Evolutionary conservation across 1,140 invertebrate genomes (phyloP).

Genomic region (Planococcus citri): DNA sequence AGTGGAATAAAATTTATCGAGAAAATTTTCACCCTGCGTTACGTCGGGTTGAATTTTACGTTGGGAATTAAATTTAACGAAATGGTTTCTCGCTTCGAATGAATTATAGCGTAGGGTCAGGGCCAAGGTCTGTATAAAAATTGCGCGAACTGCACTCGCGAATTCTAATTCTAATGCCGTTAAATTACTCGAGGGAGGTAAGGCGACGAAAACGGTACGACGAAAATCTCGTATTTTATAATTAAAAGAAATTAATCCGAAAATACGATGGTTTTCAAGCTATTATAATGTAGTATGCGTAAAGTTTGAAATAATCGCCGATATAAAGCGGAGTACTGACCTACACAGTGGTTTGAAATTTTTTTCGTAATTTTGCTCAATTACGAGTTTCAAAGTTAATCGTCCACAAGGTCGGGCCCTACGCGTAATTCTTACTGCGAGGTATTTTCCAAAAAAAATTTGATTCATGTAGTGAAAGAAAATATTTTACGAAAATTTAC

Average conservation of each 20-base stretch:
- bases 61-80: neutral
- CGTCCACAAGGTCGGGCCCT: too few species aligned
- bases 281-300: too few species aligned
- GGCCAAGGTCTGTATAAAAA: neutral
- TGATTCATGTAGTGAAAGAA: too few species aligned
- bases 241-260: neutral
- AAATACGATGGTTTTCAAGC: too few species aligned
- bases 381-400: too few species aligned
- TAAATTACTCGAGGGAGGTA: neutral
- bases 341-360: too few species aligned
- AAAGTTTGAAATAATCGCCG: too few species aligned
- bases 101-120: neutral
- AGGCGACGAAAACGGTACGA: neutral
- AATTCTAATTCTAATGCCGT: neutral
- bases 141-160: neutral
- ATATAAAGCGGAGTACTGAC: too few species aligned
- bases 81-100: neutral
- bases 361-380: too few species aligned
- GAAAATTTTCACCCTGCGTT: neutral
- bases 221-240: constrained; percentile 4
- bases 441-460: too few species aligned
- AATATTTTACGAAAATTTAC: too few species aligned
- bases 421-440: too few species aligned
- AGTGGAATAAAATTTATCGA: neutral
- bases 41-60: neutral